These are phyloP conservation scores for Himalopsyche phryganea DNA, from an alignment of 1,140 invertebrate species.

Conservation along the genomic window DNA sequence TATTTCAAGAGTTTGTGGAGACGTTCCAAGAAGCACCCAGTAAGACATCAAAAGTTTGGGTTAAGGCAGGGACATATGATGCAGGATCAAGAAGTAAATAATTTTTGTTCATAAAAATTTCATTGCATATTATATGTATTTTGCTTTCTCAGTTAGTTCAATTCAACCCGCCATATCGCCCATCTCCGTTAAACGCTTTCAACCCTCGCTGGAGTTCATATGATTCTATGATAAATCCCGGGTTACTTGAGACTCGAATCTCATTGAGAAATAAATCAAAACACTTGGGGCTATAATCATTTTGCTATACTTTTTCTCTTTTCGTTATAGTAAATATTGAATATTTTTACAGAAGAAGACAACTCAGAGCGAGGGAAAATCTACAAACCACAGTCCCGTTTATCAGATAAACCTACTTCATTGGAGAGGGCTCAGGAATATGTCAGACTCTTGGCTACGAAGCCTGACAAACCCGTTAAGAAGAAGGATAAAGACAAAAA, in stretches of 20 bases:
- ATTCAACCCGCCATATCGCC: too few species aligned
- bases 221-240: too few species aligned
- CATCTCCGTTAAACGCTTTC: too few species aligned
- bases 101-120: neutral
- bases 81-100: conserved; percentile 79
- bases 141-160: too few species aligned
- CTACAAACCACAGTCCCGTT: conserved; percentile 87
- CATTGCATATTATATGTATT: neutral
- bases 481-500: conserved; percentile 84
- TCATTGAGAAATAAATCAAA: too few species aligned
- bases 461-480: conserved; percentile 67
- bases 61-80: conserved; percentile 95
- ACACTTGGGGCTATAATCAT: too few species aligned
- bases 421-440: conserved; percentile 65
- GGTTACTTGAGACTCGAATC: too few species aligned
- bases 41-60: conserved; percentile 88
- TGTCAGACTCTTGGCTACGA: conserved; percentile 65
- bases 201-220: too few species aligned
- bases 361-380: conserved; percentile 86
- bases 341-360: conserved; percentile 66
- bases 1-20: conserved; percentile 95
- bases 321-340: too few species aligned
- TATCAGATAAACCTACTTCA: conserved; percentile 45
- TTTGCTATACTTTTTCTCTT: too few species aligned
- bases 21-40: conserved; percentile 88